phyloP scores from a whole-genome alignment of 2,113 vertebrate species.

The Sinocyclocheilus anshuiensis region DNA sequence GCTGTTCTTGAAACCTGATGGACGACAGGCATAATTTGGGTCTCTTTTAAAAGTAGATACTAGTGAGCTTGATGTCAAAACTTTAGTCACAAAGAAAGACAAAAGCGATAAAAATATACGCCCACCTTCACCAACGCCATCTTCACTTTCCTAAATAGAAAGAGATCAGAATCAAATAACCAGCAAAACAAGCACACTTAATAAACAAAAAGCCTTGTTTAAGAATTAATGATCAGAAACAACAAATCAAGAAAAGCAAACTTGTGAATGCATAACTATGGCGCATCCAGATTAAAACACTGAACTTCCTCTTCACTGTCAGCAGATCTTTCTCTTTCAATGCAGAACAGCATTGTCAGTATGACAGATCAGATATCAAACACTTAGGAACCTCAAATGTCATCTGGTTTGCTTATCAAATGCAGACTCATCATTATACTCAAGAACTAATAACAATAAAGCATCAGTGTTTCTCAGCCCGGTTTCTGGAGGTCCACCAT shows the following conservation, averaged over 20 bases:
- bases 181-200: not conserved
- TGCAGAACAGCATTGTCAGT: not conserved
- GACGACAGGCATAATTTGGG: too few species aligned
- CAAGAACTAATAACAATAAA: not conserved
- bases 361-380: not conserved
- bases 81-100: not conserved
- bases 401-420: too few species aligned
- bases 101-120: slow-evolving; percentile 16
- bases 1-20: too few species aligned
- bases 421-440: too few species aligned
- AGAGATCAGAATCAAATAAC: not conserved
- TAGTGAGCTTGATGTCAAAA: not conserved
- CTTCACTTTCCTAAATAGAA: slow-evolving; percentile 88
- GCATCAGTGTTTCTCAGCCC: not conserved
- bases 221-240: not conserved
- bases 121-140: slow-evolving; percentile 95
- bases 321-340: not conserved
- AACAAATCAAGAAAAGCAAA: not conserved
- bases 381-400: not conserved
- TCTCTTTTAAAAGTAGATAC: too few species aligned
- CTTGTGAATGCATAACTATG: not conserved
- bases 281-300: not conserved
- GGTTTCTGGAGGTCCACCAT: not conserved
- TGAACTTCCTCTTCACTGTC: not conserved
- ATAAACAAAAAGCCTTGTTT: not conserved